Conservation (phyloP, 2,797 vertebrate species). For the Sitta carolinensis region DNA sequence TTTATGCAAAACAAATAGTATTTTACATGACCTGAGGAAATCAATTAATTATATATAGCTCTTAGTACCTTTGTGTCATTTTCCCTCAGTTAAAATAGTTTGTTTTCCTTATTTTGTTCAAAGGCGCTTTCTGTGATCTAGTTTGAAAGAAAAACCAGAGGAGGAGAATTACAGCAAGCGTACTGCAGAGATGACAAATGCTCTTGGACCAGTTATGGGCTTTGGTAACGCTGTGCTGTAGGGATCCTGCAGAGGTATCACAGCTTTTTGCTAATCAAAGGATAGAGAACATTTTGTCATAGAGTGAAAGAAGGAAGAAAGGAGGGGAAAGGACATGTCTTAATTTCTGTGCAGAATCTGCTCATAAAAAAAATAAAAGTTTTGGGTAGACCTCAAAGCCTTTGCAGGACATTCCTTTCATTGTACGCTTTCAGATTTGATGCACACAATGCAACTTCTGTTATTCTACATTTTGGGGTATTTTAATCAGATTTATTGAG, state of each 20-base stretch:
- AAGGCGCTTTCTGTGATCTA: not conserved
- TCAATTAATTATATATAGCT: not conserved
- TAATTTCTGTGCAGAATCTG: not conserved
- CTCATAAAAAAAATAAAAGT: not conserved
- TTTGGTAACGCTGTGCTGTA: not conserved
- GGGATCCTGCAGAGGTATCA: not conserved
- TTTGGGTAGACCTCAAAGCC: not conserved
- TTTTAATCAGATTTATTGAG: not conserved
- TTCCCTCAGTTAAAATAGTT: not conserved
- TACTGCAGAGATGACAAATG: slow-evolving; percentile 34
- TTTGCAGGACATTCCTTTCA: not conserved
- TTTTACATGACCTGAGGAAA: not conserved
- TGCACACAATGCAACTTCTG: not conserved
- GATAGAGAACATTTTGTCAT: not conserved
- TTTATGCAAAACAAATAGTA: not conserved
- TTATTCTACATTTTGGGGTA: not conserved
- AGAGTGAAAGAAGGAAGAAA: not conserved
- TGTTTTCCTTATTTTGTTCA: not conserved
- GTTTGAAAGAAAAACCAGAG: not conserved
- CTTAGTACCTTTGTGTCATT: not conserved
- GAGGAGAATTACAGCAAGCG: slow-evolving; percentile 18
- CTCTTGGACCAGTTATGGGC: not conserved
- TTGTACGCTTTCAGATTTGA: not conserved
- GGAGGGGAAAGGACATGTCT: not conserved
- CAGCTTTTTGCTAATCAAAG: slow-evolving; percentile 8